These are phyloP conservation scores for Phylloscopus whistleri DNA, from an alignment of 2,113 vertebrate species.

Conservation along the genomic window DNA sequence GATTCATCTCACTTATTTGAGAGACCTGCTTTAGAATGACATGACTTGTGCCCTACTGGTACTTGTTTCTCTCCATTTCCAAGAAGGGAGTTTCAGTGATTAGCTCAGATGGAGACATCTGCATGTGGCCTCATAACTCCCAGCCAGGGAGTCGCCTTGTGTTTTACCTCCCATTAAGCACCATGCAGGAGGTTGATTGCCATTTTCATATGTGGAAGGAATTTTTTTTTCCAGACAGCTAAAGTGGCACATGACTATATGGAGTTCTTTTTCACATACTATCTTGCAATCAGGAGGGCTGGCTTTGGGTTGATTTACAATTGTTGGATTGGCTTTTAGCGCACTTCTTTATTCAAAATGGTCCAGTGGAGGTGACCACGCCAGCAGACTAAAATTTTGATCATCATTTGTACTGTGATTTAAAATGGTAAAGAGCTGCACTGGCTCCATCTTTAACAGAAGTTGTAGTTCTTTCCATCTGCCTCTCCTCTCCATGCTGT, in stretches of 20 bases:
- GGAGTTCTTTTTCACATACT: slow-evolving; percentile 4
- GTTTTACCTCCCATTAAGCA: slow-evolving; percentile 67
- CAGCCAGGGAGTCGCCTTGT: slow-evolving; percentile 41
- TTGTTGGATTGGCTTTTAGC: slow-evolving; percentile 25
- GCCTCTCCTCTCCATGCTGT: background rate
- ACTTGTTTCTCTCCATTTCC: slow-evolving; percentile 41
- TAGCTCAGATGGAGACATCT: slow-evolving; percentile 57
- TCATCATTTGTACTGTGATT: background rate
- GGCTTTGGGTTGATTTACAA: slow-evolving; percentile 35
- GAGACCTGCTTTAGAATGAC: background rate
- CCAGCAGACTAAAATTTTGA: slow-evolving; percentile 6
- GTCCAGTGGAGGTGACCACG: slow-evolving; percentile 1
- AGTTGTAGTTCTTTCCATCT: background rate
- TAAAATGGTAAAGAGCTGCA: slow-evolving; percentile 19
- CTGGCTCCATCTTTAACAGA: background rate
- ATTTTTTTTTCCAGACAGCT: slow-evolving; percentile 10
- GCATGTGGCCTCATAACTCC: slow-evolving; percentile 51
- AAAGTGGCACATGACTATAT: slow-evolving; percentile 10
- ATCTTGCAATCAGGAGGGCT: slow-evolving; percentile 34
- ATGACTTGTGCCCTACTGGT: background rate
- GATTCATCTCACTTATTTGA: slow-evolving; percentile 13
- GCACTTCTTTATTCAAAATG: background rate
- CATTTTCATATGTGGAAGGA: slow-evolving; percentile 48
- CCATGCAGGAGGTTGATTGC: slow-evolving; percentile 55
- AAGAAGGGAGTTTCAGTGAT: slow-evolving; percentile 49